phyloP scores from a whole-genome alignment of 2,797 vertebrate genomes.

The Lindbergichthys nudifrons region DNA sequence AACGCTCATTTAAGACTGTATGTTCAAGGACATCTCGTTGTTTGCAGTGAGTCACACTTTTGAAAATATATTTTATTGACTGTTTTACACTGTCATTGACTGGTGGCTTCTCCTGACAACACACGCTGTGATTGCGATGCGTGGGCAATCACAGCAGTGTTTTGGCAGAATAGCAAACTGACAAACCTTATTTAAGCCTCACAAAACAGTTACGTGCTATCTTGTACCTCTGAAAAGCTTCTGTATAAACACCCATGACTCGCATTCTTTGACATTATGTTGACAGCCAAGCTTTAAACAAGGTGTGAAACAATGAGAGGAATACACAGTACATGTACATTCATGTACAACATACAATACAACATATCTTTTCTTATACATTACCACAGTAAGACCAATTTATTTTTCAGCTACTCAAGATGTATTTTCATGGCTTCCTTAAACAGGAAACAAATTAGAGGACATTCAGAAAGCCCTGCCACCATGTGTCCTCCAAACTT shows the following conservation, averaged over 20 bases:
- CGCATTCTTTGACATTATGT: slow-evolving; percentile 35
- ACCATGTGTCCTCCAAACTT: slow-evolving; percentile 40
- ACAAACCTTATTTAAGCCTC: slow-evolving; percentile 43
- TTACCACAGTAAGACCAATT: neutral
- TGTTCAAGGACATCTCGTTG: too few species aligned
- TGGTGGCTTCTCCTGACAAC: slow-evolving; percentile 20
- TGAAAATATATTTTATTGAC: too few species aligned
- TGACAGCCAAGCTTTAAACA: slow-evolving; percentile 46
- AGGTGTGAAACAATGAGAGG: slow-evolving; percentile 8
- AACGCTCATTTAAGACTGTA: too few species aligned
- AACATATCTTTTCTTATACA: neutral
- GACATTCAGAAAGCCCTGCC: slow-evolving; percentile 22
- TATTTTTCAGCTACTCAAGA: slow-evolving; percentile 19
- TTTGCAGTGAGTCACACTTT: too few species aligned
- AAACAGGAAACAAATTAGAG: slow-evolving; percentile 43
- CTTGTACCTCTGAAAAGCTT: slow-evolving; percentile 50
- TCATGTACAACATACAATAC: too few species aligned
- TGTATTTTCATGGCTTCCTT: slow-evolving; percentile 27
- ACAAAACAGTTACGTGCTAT: slow-evolving; percentile 54
- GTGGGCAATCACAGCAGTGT: slow-evolving; percentile 46
- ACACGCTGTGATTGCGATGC: slow-evolving; percentile 47
- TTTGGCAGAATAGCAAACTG: slow-evolving; percentile 56
- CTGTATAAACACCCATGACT: slow-evolving; percentile 38
- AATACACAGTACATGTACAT: slow-evolving; percentile 12
- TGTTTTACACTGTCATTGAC: too few species aligned